Evolutionary conservation across 2,888 invertebrate genomes (phyloP), one percentile per base, ranked within the genome.

Genomic region (Diarsia mendica): DNA sequence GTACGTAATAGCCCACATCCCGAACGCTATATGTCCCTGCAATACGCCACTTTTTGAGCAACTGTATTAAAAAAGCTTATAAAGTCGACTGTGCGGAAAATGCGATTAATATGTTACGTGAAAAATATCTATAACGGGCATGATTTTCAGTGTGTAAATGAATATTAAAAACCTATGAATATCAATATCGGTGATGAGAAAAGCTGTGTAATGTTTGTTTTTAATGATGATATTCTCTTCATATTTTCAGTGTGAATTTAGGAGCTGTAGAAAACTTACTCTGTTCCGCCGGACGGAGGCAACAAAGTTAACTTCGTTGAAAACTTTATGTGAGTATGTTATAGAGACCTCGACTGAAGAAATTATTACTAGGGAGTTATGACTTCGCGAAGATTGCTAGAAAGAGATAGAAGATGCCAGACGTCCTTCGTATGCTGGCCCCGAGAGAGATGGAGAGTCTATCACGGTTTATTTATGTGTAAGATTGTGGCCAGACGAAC

Each of bases 311-410:
- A 63, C 48, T 72, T 77, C 66, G 61, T 39, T 44, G 13, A 44
- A 77, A 77, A 78, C 23, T 78, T 66, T 61, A 15, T 49, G 13
- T 20, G 51, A 65, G 51, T 44, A 49, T 46, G 61, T 67, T 77
- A 77, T 66, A 72, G 48, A 72, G 39, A 72, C 13, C 44, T 48
- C 55, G 49, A 55, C 53, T 63, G 49, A 46, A 65, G 71, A 78
- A 77, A 66, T 67, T 10, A 55, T 33, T 28, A 67, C 78, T 49
- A 18, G 78, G 39, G 44, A 63, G 78, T 49, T 77, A 67, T 72
- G 55, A 63, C 66, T 78, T 33, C 48, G n/a, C 63, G 78, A 13
- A 78, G 66, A 78, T 67, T 67, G 72, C 20, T 63, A 33, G 66
- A 72, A 49, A 33, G 66, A 55, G 61, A 49, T 53, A 44, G 23